These are phyloP conservation scores for Hyperopisus bebe DNA, from an alignment of 2,113 vertebrate species.

Conservation along the genomic window DNA sequence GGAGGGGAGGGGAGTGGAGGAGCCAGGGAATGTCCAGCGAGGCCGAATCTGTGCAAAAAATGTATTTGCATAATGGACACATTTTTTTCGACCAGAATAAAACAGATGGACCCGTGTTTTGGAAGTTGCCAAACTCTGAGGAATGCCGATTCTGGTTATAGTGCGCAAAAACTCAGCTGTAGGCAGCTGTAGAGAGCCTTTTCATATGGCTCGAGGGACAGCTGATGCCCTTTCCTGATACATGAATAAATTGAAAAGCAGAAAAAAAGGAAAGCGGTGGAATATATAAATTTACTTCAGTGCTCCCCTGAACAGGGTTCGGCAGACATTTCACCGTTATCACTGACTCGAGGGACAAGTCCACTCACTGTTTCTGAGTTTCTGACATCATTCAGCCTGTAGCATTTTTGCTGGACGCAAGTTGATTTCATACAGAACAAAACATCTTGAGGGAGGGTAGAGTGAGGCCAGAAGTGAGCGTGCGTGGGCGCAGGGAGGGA, in stretches of 20 bases:
- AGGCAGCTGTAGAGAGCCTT: background rate
- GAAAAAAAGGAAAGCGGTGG: background rate
- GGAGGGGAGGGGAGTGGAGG: background rate
- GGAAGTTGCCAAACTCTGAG: background rate
- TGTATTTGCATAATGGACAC: background rate
- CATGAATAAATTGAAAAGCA: background rate
- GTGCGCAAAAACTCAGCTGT: background rate
- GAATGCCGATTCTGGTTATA: background rate
- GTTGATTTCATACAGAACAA: background rate
- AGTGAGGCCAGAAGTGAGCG: background rate
- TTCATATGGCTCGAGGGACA: background rate
- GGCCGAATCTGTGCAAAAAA: background rate
- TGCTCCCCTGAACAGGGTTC: background rate
- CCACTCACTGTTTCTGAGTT: background rate
- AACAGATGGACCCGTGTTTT: constrained; percentile 9
- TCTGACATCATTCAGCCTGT: background rate
- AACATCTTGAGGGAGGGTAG: background rate
- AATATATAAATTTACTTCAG: background rate
- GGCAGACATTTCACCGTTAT: background rate
- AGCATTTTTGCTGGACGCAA: background rate
- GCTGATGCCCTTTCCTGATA: background rate
- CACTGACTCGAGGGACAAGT: background rate
- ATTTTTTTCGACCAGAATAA: background rate
- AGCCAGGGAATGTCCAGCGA: background rate
- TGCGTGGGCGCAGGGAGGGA: background rate